A percentile compares a stretch with the other conserved stretches of the same genome.
Evolutionary conservation across 2,888 invertebrate genomes (phyloP).

Genomic region (Yponomeuta sedellus): DNA sequence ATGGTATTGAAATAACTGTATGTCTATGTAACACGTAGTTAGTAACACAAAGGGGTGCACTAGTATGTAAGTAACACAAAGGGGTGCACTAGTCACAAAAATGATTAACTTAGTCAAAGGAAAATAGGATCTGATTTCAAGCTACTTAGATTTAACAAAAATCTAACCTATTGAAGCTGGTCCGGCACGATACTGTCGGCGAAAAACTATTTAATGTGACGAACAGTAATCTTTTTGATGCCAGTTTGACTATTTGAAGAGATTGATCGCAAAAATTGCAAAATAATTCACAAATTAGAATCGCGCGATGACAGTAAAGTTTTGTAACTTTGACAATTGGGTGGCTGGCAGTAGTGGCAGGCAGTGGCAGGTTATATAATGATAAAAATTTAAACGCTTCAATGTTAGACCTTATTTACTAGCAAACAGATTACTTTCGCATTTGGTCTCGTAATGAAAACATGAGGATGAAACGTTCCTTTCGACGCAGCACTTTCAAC

Average conservation of each 20-base stretch:
- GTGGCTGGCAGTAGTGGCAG: too few relatives aligned
- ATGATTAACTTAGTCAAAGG: neutral
- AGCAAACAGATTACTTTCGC: neutral
- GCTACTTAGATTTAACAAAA: constrained; percentile 16
- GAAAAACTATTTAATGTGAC: constrained; percentile 56
- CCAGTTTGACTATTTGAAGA: constrained; percentile 52
- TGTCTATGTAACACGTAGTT: neutral
- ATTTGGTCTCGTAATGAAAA: neutral
- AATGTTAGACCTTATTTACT: neutral
- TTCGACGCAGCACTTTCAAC: neutral
- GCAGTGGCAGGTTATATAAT: neutral
- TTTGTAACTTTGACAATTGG: neutral
- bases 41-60: neutral
- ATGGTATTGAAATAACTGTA: neutral
- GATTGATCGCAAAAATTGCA: neutral
- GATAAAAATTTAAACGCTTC: neutral
- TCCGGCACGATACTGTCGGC: constrained; percentile 41
- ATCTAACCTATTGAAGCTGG: constrained; percentile 54
- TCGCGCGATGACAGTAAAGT: neutral
- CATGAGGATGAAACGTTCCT: neutral
- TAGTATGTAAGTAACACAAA: neutral
- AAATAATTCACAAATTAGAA: neutral
- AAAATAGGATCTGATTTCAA: neutral
- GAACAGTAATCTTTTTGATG: constrained; percentile 54
- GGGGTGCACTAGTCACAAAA: neutral